Base-by-base conservation (phyloP, 2,888 invertebrate species). In the Tetropium fuscum region DNA sequence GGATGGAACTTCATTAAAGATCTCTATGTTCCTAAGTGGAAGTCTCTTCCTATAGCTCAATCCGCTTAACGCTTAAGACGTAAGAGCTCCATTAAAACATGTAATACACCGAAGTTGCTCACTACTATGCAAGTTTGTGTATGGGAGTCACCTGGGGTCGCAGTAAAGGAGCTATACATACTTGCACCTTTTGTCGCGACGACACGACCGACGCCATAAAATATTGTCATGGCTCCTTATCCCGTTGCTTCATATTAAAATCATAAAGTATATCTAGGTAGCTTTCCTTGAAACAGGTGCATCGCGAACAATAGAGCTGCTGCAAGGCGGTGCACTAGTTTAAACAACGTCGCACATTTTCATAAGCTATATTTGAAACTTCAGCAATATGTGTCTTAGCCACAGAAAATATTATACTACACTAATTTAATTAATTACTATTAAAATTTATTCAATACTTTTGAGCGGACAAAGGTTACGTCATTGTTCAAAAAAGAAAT, bases 131-230 rank as follows among this genome's bases (percentile, higher is more conserved):
- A 32, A 45, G 27, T 45, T 45, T 30, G 45, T 30, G 18, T 32
- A 34, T 10, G 32, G 11, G 8, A 47, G 13, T 16, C 34, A 15
- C n/a, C 11, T 32, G 19, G 41, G 13, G 10, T 8, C 8, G 10
- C 11, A 20, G 19, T 32, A 32, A 47, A 32, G 32, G 13, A 11
- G 32, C 47, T 10, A 22, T 41, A 41, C 11, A 11, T 47, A 20
- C 30, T 34, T 47, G 47, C 47, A 47, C 47, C 34, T 47, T 47
- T 47, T 47, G 47, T 45, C n/a, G 30, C 16, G 6, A 15, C 8
- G 30, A 30, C 30, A 19, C 47, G 32, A 34, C 34, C 18, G 18
- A 45, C 20, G 5, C 18, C 25, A 10, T 15, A 10, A 8, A 15
- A 44, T 30, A 18, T n/a, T n/a, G n/a, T n/a, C 41, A 13, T 40